phyloP scores from a whole-genome alignment of 64 coral and sea anemone genomes.

The Orbicella faveolata region DNA sequence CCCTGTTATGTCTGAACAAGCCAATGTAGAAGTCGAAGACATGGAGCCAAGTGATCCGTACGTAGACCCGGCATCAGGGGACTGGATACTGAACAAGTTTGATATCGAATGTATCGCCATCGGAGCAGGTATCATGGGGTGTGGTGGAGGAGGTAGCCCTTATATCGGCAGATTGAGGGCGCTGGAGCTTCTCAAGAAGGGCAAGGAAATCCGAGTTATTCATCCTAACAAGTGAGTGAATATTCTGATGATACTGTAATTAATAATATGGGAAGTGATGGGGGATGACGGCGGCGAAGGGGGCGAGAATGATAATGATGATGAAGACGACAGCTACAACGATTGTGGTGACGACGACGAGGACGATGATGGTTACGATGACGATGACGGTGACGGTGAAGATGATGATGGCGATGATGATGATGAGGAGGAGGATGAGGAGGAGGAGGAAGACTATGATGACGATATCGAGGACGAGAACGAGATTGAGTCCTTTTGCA shows the following conservation, averaged over 20 bases:
- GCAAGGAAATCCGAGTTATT: conserved; percentile 76
- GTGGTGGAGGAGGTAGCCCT: conserved; percentile 83
- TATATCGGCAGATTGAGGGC: conserved; percentile 71
- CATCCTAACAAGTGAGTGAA: conserved; percentile 75
- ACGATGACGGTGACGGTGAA: too few species aligned
- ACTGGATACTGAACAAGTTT: conserved; percentile 75
- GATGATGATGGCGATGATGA: too few species aligned
- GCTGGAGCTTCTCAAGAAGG: conserved; percentile 24
- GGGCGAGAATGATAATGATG: too few species aligned
- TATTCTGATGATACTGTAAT: background rate
- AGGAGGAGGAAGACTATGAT: too few species aligned
- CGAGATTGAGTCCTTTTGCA: too few species aligned
- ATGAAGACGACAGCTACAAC: too few species aligned
- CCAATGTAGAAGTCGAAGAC: background rate
- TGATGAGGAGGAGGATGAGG: too few species aligned
- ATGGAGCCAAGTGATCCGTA: conserved; percentile 46
- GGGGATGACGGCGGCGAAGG: background rate
- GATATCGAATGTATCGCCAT: conserved; percentile 86
- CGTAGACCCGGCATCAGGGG: conserved; percentile 65
- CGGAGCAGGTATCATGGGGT: conserved; percentile 92
- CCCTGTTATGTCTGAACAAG: background rate
- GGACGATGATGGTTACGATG: background rate
- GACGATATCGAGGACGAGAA: too few species aligned
- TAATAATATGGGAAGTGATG: background rate
- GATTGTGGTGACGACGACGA: background rate